phyloP scores from a whole-genome alignment of 92 coral and sea anemone genomes.

The Zoanthus sociatus region DNA sequence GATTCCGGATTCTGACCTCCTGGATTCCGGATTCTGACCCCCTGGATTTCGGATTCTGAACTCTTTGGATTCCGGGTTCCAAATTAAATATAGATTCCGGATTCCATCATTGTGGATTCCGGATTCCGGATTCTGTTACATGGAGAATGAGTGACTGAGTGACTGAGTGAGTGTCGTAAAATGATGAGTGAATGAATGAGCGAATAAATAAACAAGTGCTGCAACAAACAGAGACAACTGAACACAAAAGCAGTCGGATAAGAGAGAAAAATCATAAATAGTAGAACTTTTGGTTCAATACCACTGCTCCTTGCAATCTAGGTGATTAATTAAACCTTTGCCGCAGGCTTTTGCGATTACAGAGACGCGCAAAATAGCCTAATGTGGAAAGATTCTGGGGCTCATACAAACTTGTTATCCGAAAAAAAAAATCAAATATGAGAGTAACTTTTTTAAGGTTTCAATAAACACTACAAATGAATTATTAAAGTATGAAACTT shows the following conservation, averaged over 20 bases:
- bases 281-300: neutral
- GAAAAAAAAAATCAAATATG: neutral
- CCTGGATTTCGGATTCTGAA: too few relatives aligned
- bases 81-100: too few relatives aligned
- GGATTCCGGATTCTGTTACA: too few relatives aligned
- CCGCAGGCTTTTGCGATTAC: neutral
- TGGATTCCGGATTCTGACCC: too few relatives aligned
- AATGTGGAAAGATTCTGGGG: neutral
- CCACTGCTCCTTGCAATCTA: neutral
- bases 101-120: too few relatives aligned
- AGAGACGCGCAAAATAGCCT: neutral
- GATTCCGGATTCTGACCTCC: too few relatives aligned
- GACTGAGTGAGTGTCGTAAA: neutral
- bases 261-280: neutral
- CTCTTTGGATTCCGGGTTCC: too few relatives aligned
- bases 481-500: neutral
- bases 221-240: neutral
- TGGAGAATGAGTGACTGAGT: neutral
- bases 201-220: neutral
- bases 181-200: slow-evolving; percentile 2
- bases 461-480: neutral
- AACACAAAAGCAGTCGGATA: neutral
- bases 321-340: neutral
- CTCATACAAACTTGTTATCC: neutral
- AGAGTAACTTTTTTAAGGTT: neutral